phyloP scores from a whole-genome alignment of 2,797 vertebrate genomes.

The Trematomus bernacchii region DNA sequence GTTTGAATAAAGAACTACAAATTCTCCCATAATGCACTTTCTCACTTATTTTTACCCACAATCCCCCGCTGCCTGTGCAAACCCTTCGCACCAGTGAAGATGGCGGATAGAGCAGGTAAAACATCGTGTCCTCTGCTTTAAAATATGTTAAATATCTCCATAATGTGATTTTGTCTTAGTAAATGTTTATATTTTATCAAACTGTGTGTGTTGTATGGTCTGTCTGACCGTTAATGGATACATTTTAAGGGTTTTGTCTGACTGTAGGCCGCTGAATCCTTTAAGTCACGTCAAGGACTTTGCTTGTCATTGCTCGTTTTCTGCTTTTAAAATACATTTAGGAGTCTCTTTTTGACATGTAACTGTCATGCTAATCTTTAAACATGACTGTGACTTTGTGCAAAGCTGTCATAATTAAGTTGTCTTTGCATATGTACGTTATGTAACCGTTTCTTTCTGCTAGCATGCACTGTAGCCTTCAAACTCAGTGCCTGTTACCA shows the following conservation, averaged over 20 bases:
- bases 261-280: constrained; percentile 54
- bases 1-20: neutral
- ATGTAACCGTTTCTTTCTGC: neutral
- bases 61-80: constrained; percentile 47
- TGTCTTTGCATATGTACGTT: neutral
- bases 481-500: neutral
- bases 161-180: rapidly evolving
- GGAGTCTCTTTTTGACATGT: neutral
- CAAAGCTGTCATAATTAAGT: rapidly evolving
- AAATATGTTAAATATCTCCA: rapidly evolving
- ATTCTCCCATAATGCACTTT: constrained; percentile 73
- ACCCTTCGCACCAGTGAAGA: constrained; percentile 74
- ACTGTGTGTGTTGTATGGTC: neutral
- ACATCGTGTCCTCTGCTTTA: constrained; percentile 37
- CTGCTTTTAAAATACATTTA: neutral
- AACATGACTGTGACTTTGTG: rapidly evolving
- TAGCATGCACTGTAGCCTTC: constrained; percentile 2
- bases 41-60: constrained; percentile 69
- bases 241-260: neutral
- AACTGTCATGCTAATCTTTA: neutral
- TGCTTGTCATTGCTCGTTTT: constrained; percentile 64
- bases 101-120: constrained; percentile 88
- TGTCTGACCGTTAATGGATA: neutral
- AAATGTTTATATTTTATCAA: rapidly evolving
- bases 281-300: constrained; percentile 84